Conservation (phyloP, 2,888 invertebrate genomes). For the Cancer borealis region DNA sequence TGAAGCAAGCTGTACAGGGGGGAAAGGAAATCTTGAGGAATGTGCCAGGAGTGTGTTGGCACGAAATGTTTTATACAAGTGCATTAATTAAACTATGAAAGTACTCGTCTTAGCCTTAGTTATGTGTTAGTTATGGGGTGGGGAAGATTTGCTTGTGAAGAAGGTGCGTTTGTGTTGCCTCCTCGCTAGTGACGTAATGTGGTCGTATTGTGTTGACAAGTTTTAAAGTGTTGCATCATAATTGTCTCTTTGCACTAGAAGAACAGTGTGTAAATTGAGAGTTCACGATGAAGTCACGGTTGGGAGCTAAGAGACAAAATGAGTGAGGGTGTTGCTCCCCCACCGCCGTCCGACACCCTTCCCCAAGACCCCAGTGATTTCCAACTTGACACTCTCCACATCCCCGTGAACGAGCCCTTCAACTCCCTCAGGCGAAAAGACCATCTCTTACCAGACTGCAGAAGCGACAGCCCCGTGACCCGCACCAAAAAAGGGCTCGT, state of each 20-base stretch:
- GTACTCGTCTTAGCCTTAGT: background rate
- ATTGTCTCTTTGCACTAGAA: background rate
- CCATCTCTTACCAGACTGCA: conserved; percentile 7
- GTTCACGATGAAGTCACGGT: conserved; percentile 46
- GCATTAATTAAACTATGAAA: background rate
- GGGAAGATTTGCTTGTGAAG: background rate
- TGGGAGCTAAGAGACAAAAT: conserved; percentile 34
- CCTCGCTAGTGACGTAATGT: background rate
- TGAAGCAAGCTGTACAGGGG: background rate
- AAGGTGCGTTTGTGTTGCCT: background rate
- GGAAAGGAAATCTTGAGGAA: background rate
- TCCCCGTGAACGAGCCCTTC: conserved; percentile 62
- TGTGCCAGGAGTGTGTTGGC: background rate
- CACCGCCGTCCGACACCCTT: background rate
- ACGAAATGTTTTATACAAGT: background rate
- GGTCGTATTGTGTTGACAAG: background rate
- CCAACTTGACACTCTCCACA: conserved; percentile 51
- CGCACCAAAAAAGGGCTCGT: conserved; percentile 46
- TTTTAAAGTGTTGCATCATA: background rate
- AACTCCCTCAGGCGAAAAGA: conserved; percentile 55
- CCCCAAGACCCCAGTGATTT: conserved; percentile 30
- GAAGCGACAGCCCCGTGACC: conserved; percentile 53
- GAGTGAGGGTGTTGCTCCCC: conserved; percentile 53
- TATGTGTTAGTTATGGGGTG: background rate
- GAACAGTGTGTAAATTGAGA: background rate